Evolutionary conservation across 2,113 vertebrate species (phyloP).

Genomic region (Plecturocebus donacophilus): DNA sequence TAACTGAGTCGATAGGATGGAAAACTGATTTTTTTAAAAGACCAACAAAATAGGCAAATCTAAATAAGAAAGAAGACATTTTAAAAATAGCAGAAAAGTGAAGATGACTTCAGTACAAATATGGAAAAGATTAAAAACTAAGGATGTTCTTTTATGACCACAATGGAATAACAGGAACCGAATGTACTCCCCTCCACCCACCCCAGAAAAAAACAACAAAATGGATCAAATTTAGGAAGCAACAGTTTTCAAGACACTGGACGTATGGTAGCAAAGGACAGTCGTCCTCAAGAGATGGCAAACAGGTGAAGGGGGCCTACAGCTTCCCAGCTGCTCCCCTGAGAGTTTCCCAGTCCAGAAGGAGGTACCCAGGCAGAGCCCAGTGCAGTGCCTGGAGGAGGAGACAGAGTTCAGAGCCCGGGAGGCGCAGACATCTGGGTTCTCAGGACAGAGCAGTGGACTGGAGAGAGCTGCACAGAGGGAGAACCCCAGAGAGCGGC

Average conservation of each 20-base stretch:
- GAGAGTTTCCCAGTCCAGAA: not conserved
- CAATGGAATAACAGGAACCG: not conserved
- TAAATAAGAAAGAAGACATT: not conserved
- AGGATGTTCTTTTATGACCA: not conserved
- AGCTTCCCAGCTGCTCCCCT: accelerated
- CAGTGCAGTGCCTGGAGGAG: too few species aligned
- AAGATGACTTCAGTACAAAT: not conserved
- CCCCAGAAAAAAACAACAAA: not conserved
- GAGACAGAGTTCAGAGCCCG: not conserved
- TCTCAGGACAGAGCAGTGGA: not conserved
- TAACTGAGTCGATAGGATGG: not conserved
- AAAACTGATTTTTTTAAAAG: not conserved
- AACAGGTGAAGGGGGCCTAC: not conserved
- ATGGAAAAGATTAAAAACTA: not conserved
- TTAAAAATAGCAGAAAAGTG: not conserved
- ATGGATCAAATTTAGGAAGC: not conserved
- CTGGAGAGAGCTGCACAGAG: not conserved
- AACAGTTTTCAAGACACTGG: not conserved
- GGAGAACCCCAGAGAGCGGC: not conserved
- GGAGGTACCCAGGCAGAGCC: not conserved
- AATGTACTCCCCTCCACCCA: not conserved
- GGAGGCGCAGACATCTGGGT: not conserved
- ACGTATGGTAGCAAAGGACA: not conserved
- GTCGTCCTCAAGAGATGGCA: too few species aligned
- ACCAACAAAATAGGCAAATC: not conserved